These are phyloP conservation scores for Cheilosia soror DNA, from an alignment of 2,888 invertebrate species.

Conservation along the genomic window DNA sequence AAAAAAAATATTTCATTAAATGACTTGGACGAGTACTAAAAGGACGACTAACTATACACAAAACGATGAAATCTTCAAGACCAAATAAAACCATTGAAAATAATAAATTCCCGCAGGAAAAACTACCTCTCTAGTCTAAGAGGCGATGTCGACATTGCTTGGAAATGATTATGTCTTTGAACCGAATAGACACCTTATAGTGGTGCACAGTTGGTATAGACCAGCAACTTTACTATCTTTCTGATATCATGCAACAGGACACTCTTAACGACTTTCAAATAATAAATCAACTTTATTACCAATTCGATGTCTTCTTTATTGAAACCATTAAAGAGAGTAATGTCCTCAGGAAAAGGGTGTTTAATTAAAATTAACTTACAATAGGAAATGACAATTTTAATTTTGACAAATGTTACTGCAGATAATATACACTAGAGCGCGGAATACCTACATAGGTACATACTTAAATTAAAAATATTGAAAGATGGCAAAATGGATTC, in stretches of 20 bases:
- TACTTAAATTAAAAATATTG: neutral
- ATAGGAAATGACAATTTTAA: conserved; percentile 34
- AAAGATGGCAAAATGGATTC: neutral
- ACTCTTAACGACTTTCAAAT: conserved; percentile 47
- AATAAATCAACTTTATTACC: conserved; percentile 70
- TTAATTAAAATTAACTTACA: conserved; percentile 69
- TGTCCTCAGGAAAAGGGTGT: conserved; percentile 41
- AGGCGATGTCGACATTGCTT: conserved; percentile 39
- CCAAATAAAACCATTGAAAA: conserved; percentile 38
- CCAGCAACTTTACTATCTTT: neutral
- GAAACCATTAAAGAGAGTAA: conserved; percentile 69
- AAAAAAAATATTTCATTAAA: conserved; percentile 7
- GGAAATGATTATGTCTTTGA: conserved; percentile 37
- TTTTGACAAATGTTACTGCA: conserved; percentile 25
- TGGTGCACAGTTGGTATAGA: conserved; percentile 4
- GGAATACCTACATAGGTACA: too few relatives aligned
- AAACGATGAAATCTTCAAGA: conserved; percentile 9
- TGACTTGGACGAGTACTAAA: neutral
- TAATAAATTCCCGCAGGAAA: conserved; percentile 53
- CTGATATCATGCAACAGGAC: conserved; percentile 16
- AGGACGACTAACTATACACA: neutral
- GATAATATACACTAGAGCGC: conserved; percentile 1
- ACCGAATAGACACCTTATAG: conserved; percentile 12
- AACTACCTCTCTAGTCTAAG: conserved; percentile 14
- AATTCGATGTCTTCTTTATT: conserved; percentile 68